Conservation (phyloP, 2,797 vertebrate species). For the Gadopsis bispinosus region DNA sequence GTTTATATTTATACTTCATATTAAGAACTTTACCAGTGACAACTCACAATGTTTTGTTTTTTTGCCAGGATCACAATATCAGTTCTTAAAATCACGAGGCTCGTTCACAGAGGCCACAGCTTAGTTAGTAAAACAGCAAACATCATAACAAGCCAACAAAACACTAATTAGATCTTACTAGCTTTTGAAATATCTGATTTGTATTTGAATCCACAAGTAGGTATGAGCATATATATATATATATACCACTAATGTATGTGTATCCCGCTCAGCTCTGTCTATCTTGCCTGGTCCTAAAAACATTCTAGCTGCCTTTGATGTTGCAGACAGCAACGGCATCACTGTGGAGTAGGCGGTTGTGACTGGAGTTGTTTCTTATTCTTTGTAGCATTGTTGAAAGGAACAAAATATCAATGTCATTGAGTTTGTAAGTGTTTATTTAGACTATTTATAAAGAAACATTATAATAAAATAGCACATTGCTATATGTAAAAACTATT, state of each 20-base stretch:
- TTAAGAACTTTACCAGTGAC: neutral
- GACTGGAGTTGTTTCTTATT: conserved; percentile 22
- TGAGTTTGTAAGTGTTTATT: neutral
- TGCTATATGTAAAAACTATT: neutral
- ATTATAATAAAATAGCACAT: neutral
- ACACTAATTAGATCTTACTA: neutral
- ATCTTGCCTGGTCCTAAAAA: conserved; percentile 17
- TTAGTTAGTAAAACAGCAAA: conserved; percentile 24
- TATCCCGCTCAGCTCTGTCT: conserved; percentile 30
- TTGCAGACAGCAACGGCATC: conserved; percentile 35
- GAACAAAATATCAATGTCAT: conserved; percentile 19
- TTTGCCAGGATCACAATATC: neutral
- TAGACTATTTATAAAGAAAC: neutral
- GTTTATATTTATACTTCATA: neutral
- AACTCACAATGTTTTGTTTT: conserved; percentile 7
- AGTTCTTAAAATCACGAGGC: neutral
- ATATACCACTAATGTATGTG: conserved; percentile 8
- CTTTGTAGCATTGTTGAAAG: neutral
- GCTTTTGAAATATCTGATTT: conserved; percentile 31
- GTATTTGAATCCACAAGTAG: conserved; percentile 23
- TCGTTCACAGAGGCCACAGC: neutral
- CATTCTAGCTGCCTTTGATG: conserved; percentile 32
- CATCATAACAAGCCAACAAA: conserved; percentile 26
- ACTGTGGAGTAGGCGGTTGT: conserved; percentile 28
- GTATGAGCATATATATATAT: conserved; percentile 20